A percentile compares a stretch with the other conserved stretches of the same genome.
Conservation (phyloP, 2,113 vertebrate genomes). For the Colius striatus region DNA sequence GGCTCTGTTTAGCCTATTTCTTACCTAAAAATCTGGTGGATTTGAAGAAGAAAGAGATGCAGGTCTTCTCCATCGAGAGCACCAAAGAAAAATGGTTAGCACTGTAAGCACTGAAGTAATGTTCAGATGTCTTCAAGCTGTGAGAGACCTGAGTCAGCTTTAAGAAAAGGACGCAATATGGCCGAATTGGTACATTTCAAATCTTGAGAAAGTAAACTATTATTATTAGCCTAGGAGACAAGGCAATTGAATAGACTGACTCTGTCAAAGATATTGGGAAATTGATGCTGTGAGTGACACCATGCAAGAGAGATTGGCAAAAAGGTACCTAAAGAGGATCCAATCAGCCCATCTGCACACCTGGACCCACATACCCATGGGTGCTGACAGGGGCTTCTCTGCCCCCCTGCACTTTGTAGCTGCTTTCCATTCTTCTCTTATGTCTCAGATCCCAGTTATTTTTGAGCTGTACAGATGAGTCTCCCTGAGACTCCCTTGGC, state of each 20-base stretch:
- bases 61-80: not conserved
- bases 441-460: not conserved
- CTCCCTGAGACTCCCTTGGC: fast-evolving
- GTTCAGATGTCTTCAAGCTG: not conserved
- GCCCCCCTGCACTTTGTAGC: not conserved
- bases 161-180: not conserved
- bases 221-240: not conserved
- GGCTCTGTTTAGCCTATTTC: not conserved
- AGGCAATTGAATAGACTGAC: not conserved
- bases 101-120: not conserved
- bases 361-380: fast-evolving
- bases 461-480: not conserved
- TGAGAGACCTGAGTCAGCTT: not conserved
- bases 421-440: fast-evolving
- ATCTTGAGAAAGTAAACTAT: not conserved
- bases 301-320: not conserved
- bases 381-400: fast-evolving
- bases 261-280: no score
- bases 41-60: not conserved
- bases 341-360: not conserved
- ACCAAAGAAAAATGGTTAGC: fast-evolving
- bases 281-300: not conserved
- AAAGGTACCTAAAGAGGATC: not conserved
- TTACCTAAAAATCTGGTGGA: not conserved
- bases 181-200: fast-evolving